Conservation (phyloP, 2,113 vertebrate genomes). For the Bungarus multicinctus region DNA sequence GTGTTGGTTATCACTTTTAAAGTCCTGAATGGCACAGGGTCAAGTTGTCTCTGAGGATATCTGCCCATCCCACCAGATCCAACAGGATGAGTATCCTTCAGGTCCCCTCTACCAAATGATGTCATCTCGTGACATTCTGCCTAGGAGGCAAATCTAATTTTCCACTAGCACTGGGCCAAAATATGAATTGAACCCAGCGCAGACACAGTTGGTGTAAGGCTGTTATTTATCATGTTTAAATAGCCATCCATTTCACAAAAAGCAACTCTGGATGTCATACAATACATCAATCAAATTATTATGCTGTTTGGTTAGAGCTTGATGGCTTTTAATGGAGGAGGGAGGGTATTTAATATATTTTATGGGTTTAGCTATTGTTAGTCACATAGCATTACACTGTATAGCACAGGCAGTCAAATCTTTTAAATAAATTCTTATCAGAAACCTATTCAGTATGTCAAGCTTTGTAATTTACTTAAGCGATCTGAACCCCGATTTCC, state of each 20-base stretch:
- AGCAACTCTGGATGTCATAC: neutral
- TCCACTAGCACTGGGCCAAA: neutral
- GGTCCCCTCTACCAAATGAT: neutral
- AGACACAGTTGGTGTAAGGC: neutral
- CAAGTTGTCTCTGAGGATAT: neutral
- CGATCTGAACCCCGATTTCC: neutral
- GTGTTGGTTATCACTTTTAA: neutral
- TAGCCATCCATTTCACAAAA: neutral
- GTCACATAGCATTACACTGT: neutral
- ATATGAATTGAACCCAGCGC: neutral
- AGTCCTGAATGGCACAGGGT: neutral
- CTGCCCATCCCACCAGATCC: neutral
- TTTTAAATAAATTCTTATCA: neutral
- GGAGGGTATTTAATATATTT: neutral
- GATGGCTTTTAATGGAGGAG: neutral
- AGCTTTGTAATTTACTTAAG: neutral
- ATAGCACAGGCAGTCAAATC: neutral
- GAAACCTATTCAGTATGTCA: neutral
- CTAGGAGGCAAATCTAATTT: neutral
- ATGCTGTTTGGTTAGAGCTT: neutral
- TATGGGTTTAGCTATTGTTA: neutral
- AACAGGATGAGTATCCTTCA: neutral
- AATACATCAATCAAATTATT: neutral
- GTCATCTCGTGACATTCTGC: neutral
- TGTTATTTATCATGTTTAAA: neutral